Evolutionary conservation across 2,113 vertebrate species (phyloP).

Genomic region (Bettongia penicillata): DNA sequence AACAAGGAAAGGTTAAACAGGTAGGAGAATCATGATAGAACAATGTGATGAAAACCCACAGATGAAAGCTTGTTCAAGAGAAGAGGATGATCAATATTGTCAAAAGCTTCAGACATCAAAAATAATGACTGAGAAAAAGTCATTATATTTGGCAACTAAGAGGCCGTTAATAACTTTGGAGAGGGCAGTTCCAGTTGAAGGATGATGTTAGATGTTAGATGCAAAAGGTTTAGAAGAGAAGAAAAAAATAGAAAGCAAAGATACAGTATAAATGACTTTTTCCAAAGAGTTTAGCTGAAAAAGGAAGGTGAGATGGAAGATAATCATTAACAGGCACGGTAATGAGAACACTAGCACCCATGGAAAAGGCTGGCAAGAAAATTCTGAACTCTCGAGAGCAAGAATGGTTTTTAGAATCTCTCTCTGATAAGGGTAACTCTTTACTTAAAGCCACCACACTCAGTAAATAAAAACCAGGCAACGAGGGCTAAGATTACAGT

Average conservation of each 20-base stretch:
- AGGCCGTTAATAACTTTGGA: not conserved
- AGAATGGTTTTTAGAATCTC: not conserved
- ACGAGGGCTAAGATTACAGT: not conserved
- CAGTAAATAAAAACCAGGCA: not conserved
- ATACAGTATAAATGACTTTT: not conserved
- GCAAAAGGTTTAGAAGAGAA: not conserved
- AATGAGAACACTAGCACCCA: not conserved
- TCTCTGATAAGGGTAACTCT: not conserved
- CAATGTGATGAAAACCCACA: not conserved
- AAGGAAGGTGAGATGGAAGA: not conserved
- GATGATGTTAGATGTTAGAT: not conserved
- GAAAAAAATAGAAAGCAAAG: not conserved
- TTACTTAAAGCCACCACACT: not conserved
- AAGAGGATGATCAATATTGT: not conserved
- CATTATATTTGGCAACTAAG: not conserved
- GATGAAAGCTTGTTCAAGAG: not conserved
- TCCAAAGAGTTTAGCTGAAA: not conserved
- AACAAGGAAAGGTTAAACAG: not conserved
- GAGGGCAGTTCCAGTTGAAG: not conserved
- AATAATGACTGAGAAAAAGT: not conserved
- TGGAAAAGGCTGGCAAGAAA: not conserved
- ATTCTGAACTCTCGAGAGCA: not conserved
- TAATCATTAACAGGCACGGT: not conserved
- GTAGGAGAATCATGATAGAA: not conserved
- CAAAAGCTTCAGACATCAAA: not conserved